These are phyloP conservation scores for Numenius phaeopus DNA, from an alignment of 2,797 vertebrate species.

Conservation along the genomic window DNA sequence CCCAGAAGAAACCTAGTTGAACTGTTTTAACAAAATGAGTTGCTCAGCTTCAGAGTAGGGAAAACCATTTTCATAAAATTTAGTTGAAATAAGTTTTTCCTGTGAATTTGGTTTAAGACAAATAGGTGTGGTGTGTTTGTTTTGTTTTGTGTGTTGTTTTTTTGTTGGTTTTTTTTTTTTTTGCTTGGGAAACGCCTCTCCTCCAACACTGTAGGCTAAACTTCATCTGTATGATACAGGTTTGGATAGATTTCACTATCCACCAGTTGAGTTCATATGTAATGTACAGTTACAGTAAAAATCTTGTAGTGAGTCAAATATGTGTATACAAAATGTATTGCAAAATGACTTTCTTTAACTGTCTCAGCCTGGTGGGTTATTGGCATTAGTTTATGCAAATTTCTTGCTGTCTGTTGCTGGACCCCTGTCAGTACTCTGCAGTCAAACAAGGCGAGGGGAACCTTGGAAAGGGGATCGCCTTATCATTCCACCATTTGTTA, in stretches of 20 bases:
- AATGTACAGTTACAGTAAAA: background rate
- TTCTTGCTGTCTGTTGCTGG: background rate
- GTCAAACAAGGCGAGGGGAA: background rate
- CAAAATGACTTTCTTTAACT: background rate
- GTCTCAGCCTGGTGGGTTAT: background rate
- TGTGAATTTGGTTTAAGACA: background rate
- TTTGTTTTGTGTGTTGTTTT: background rate
- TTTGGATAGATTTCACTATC: background rate
- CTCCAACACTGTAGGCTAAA: background rate
- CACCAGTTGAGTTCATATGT: background rate
- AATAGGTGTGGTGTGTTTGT: background rate
- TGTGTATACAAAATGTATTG: background rate
- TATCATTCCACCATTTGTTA: background rate
- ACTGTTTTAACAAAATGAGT: background rate
- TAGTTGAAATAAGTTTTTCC: background rate
- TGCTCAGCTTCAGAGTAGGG: background rate
- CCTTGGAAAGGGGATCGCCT: background rate
- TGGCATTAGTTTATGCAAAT: background rate
- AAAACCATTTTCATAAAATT: background rate
- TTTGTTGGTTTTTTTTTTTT: background rate
- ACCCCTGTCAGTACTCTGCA: rapidly evolving
- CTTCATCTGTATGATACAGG: background rate
- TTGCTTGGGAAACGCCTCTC: background rate
- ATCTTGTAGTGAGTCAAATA: background rate
- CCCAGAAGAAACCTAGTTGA: background rate